Percentiles rank a stretch among this genome's conserved stretches.
phyloP scores from a whole-genome alignment of 2,888 invertebrate species.

The Slavum lentiscoides region DNA sequence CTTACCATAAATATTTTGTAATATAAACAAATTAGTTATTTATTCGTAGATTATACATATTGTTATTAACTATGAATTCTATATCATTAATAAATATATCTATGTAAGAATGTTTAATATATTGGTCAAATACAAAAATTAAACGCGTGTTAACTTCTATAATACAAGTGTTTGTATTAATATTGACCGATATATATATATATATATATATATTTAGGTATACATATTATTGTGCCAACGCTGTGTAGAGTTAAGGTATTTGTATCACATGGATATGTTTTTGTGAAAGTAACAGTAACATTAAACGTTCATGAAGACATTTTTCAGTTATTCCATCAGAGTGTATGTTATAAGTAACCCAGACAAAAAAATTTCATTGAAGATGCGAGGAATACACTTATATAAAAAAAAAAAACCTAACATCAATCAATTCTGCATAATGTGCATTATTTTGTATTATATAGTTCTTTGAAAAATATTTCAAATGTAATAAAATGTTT shows the following conservation, averaged over 20 bases:
- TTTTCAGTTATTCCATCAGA: slow-evolving; percentile 14
- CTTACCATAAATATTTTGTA: neutral
- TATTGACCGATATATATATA: neutral
- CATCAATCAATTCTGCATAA: too few species aligned
- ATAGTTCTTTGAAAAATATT: too few species aligned
- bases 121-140: slow-evolving; percentile 19
- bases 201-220: neutral
- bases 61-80: neutral
- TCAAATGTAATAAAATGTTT: too few species aligned
- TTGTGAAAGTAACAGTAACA: slow-evolving; percentile 15
- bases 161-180: slow-evolving; percentile 14
- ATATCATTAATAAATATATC: slow-evolving; percentile 5
- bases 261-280: slow-evolving; percentile 23
- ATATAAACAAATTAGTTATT: neutral
- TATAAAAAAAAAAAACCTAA: neutral
- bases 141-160: slow-evolving; percentile 15
- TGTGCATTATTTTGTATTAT: too few species aligned
- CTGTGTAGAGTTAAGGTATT: slow-evolving; percentile 13
- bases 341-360: slow-evolving; percentile 13
- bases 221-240: slow-evolving; percentile 22
- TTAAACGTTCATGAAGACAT: slow-evolving; percentile 5
- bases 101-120: neutral
- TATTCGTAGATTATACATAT: neutral
- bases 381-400: neutral
- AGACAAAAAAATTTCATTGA: neutral